Evolutionary conservation across 35 echinoderm and acorn worm genomes (phyloP).

Genomic region (Nesometra sesokonis): DNA sequence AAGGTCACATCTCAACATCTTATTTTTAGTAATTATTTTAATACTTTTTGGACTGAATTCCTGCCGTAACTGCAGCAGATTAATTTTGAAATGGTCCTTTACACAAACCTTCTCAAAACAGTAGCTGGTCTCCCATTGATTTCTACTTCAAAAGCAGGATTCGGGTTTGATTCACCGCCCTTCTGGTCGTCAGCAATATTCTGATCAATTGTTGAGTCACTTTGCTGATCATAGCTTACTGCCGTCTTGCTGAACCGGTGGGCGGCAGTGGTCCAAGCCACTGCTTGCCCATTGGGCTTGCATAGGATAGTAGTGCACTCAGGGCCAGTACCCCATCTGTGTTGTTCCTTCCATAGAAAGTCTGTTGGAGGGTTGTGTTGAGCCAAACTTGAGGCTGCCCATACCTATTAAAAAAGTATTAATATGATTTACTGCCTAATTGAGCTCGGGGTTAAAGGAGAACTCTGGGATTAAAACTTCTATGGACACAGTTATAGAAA

Average conservation of each 20-base stretch:
- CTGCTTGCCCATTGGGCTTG: conserved; percentile 90
- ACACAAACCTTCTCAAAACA: conserved; percentile 54
- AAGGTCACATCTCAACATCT: too few relatives aligned
- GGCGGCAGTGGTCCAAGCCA: conserved; percentile 92
- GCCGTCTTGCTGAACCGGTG: conserved; percentile 82
- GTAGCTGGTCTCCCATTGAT: conserved; percentile 71
- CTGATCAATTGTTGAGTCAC: conserved; percentile 14
- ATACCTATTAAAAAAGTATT: conserved; percentile 35
- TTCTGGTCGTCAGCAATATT: conserved; percentile 23
- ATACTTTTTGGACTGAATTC: too few relatives aligned
- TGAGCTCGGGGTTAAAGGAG: too few relatives aligned
- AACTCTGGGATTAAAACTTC: too few relatives aligned
- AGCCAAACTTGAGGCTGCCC: conserved; percentile 76
- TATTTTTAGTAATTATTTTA: too few relatives aligned
- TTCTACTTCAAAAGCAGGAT: conserved; percentile 74
- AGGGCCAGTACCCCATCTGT: conserved; percentile 92
- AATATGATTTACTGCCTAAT: too few relatives aligned
- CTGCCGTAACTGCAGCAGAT: too few relatives aligned
- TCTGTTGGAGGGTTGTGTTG: conserved; percentile 93
- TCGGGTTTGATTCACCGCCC: conserved; percentile 41
- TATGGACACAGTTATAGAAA: too few relatives aligned
- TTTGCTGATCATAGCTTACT: conserved; percentile 31
- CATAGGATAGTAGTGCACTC: conserved; percentile 96
- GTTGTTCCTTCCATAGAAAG: conserved; percentile 89
- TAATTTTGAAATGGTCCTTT: not conserved